These are phyloP conservation scores for Catagonus wagneri DNA, from an alignment of 2,113 vertebrate species.

Conservation along the genomic window DNA sequence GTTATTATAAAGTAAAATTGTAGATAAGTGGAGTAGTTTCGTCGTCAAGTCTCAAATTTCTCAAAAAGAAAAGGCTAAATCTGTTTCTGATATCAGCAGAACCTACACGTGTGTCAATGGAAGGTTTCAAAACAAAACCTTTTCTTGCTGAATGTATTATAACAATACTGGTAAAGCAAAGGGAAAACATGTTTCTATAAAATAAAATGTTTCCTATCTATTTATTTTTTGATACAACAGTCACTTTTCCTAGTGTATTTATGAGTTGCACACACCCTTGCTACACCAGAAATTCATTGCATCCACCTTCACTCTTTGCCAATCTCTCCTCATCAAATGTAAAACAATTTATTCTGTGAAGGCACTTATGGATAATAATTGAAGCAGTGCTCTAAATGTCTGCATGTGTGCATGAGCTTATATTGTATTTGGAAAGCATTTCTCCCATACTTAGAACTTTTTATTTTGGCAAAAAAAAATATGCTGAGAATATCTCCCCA, in stretches of 20 bases:
- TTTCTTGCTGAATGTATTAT: neutral
- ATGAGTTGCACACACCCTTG: neutral
- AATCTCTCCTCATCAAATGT: neutral
- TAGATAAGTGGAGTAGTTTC: neutral
- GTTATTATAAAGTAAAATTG: constrained; percentile 34
- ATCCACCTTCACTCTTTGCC: neutral
- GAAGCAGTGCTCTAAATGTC: neutral
- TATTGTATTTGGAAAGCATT: neutral
- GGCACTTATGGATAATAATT: neutral
- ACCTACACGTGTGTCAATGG: neutral
- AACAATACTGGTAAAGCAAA: neutral
- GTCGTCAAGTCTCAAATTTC: neutral
- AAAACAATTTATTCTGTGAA: neutral
- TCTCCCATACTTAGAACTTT: neutral
- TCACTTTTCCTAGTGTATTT: neutral
- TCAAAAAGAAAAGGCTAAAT: neutral
- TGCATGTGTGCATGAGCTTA: neutral
- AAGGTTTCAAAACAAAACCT: neutral
- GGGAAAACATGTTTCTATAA: neutral
- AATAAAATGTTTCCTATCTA: neutral
- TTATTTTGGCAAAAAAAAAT: neutral
- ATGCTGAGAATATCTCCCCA: neutral
- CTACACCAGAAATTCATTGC: neutral
- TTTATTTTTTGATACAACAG: neutral
- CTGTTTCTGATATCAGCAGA: neutral